Evolutionary conservation across 2,797 vertebrate species (phyloP), one percentile per base, ranked within the genome.

Genomic region (Gymnodraco acuticeps): DNA sequence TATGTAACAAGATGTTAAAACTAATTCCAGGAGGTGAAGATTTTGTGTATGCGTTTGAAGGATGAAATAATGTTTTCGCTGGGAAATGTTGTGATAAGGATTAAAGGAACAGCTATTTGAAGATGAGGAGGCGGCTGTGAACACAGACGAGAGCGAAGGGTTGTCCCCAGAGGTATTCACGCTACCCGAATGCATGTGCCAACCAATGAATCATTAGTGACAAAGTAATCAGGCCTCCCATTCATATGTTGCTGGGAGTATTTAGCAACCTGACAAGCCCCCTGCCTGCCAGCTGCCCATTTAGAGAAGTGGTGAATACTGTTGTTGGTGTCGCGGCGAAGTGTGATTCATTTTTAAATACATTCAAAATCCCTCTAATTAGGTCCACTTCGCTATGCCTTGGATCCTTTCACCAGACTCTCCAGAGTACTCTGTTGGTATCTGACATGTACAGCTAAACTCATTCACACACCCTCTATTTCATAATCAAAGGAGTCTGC

Each of bases 141-240:
- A 71, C 54, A 33, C 55, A 72, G 64, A 65, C 33, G 15, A 20
- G 53, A 70, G 50, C 16, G 64, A 73, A 64, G 64, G 69, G 15
- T 19, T 51, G 73, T 81, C 70, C 78, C 59, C 20, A 73, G 73
- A 74, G 66, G 27, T 70, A 68, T 77, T 82, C 78, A 60, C 46
- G 7, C 75, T 50, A 54, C 60, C 73, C 48, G 3, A 48, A 65
- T 64, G 65, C 60, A 20, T 23, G 79, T 50, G 46, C 5, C 12
- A 88, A 84, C 75, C 82, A 88, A 76, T 77, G 82, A 90, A 73
- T 89, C 88, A 90, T 91, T 83, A 89, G 83, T 50, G 66, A 89
- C 81, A 87, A 89, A 91, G 79, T 87, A 90, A 91, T 92, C 87
- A 89, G 73, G 86, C 83, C 74, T 89, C 82, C 70, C 86, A 89